Percentiles rank a stretch among this genome's conserved stretches.
Evolutionary conservation across 2,888 invertebrate species (phyloP).

Genomic region (Monochamus alternatus): DNA sequence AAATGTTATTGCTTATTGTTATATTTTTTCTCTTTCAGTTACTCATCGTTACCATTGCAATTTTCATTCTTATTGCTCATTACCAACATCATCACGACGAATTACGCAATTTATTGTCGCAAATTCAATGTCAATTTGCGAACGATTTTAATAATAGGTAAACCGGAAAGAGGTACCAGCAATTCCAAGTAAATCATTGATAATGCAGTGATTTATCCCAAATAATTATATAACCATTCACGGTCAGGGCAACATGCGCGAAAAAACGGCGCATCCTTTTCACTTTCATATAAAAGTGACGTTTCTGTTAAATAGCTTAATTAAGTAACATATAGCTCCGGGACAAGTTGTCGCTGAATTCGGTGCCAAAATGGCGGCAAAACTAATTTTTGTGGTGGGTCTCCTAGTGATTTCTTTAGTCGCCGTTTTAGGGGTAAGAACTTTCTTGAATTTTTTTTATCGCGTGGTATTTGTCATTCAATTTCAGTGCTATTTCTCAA

Average conservation of each 20-base stretch:
- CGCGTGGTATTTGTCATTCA: neutral
- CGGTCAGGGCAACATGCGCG: conserved; percentile 60
- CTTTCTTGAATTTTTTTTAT: neutral
- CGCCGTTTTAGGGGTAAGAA: conserved; percentile 48
- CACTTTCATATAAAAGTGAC: conserved; percentile 42
- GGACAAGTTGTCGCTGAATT: neutral
- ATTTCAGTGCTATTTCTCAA: neutral
- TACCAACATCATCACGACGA: conserved; percentile 25
- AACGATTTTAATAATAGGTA: conserved; percentile 52
- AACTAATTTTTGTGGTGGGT: conserved; percentile 41
- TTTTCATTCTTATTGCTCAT: conserved; percentile 20
- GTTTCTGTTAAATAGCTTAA: conserved; percentile 30
- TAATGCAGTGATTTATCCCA: conserved; percentile 53
- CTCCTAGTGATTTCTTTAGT: conserved; percentile 40
- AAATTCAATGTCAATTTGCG: conserved; percentile 58
- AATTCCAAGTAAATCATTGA: conserved; percentile 55
- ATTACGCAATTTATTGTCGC: conserved; percentile 41
- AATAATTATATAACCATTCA: conserved; percentile 61
- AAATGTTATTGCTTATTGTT: conserved; percentile 21
- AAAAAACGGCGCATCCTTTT: conserved; percentile 44
- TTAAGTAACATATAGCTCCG: conserved; percentile 9
- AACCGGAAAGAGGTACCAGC: conserved; percentile 57
- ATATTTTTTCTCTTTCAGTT: neutral
- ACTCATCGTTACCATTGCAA: conserved; percentile 13
- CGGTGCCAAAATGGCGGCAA: conserved; percentile 39